Percentiles rank a stretch among this genome's conserved stretches.
These are phyloP conservation scores for Lineus longissimus DNA, from an alignment of 1,140 invertebrate species.

Conservation along the genomic window DNA sequence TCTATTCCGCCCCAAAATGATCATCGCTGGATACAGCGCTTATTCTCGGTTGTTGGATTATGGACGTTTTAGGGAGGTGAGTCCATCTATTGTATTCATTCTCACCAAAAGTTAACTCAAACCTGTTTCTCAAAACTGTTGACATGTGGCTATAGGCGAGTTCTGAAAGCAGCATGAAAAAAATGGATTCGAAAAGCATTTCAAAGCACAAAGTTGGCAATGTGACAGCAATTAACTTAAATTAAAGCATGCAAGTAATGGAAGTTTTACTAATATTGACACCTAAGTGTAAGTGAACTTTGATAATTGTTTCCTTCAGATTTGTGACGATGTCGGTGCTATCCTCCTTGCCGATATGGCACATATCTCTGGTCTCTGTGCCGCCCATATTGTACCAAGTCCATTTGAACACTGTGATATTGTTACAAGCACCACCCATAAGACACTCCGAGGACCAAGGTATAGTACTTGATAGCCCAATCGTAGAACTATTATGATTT, in stretches of 20 bases:
- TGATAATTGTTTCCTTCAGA: conserved; percentile 54
- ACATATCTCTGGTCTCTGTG: conserved; percentile 87
- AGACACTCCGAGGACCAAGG: conserved; percentile 83
- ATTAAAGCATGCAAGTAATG: too few species aligned
- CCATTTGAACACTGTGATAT: conserved; percentile 91
- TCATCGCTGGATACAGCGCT: conserved; percentile 83
- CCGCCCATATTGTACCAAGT: conserved; percentile 79
- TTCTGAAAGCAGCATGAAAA: too few species aligned
- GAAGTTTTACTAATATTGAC: too few species aligned
- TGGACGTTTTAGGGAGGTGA: conserved; percentile 69
- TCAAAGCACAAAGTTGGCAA: too few species aligned
- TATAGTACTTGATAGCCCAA: too few species aligned
- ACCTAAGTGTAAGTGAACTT: too few species aligned
- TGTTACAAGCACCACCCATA: conserved; percentile 93
- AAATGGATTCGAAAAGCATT: too few species aligned
- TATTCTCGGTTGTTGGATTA: conserved; percentile 77
- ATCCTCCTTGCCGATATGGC: conserved; percentile 92
- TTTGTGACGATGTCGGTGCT: conserved; percentile 81
- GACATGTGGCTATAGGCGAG: too few species aligned
- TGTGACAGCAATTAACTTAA: too few species aligned
- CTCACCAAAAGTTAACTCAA: too few species aligned
- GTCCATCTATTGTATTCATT: not conserved
- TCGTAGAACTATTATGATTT: too few species aligned
- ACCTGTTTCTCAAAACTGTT: not conserved
- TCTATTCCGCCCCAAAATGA: conserved; percentile 86